These are phyloP conservation scores for Pachymerium ferrugineum DNA, from an alignment of 2,888 invertebrate species.

Conservation along the genomic window DNA sequence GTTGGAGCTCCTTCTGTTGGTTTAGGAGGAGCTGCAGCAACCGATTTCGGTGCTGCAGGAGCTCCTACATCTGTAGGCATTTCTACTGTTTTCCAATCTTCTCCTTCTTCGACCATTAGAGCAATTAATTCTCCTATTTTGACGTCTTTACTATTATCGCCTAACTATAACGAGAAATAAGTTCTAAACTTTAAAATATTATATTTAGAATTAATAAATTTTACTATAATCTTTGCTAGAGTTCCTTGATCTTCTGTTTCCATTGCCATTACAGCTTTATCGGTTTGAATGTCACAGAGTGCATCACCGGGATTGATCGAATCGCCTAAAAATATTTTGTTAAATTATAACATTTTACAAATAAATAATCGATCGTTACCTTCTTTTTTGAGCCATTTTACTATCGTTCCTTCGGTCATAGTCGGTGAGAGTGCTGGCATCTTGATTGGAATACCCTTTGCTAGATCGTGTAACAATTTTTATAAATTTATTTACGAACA, in stretches of 20 bases:
- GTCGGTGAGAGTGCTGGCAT: slow-evolving; percentile 28
- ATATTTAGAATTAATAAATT: slow-evolving; percentile 25
- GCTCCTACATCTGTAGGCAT: slow-evolving; percentile 41
- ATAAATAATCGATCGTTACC: neutral
- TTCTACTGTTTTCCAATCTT: slow-evolving; percentile 57
- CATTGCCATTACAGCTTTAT: slow-evolving; percentile 59
- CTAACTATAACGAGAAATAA: slow-evolving; percentile 44
- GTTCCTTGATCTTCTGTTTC: slow-evolving; percentile 59
- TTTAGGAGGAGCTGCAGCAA: slow-evolving; percentile 36
- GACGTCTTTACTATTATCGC: slow-evolving; percentile 55
- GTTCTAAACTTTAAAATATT: too few species aligned
- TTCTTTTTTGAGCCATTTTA: slow-evolving; percentile 28
- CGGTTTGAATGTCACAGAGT: slow-evolving; percentile 61
- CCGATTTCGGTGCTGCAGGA: slow-evolving; percentile 28
- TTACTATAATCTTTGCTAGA: slow-evolving; percentile 58
- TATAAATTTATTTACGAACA: neutral
- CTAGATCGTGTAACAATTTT: neutral
- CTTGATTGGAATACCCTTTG: neutral
- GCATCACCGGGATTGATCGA: slow-evolving; percentile 55
- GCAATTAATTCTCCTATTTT: slow-evolving; percentile 57
- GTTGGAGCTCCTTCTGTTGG: slow-evolving; percentile 33
- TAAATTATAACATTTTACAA: neutral
- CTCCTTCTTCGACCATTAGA: slow-evolving; percentile 57
- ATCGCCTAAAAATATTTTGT: slow-evolving; percentile 48
- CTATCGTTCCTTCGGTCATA: slow-evolving; percentile 27